Evolutionary conservation across 1,140 invertebrate species (phyloP).

Genomic region (Drosophila kikkawai): DNA sequence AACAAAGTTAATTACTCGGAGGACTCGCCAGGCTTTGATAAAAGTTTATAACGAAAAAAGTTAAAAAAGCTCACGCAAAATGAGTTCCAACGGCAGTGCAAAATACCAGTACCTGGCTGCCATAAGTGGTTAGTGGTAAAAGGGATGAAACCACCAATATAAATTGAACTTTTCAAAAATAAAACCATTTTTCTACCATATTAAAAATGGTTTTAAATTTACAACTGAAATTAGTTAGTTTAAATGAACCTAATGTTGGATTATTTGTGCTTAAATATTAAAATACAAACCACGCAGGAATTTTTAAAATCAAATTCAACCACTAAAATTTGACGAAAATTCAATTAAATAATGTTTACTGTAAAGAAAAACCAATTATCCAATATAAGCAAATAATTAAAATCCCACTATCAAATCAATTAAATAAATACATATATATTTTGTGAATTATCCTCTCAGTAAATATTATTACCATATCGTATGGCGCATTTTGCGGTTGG

Average conservation of each 20-base stretch:
- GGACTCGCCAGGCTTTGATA: constrained; percentile 12
- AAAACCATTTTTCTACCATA: too few relatives aligned
- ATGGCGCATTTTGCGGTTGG: constrained; percentile 84
- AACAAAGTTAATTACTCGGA: neutral
- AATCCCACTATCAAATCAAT: too few relatives aligned
- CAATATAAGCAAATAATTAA: too few relatives aligned
- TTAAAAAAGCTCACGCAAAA: constrained; percentile 2
- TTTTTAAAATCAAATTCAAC: neutral
- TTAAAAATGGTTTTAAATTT: too few relatives aligned
- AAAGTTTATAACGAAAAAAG: neutral
- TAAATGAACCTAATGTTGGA: too few relatives aligned
- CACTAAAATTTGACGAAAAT: neutral
- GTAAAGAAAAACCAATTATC: neutral
- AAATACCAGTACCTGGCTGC: constrained; percentile 67
- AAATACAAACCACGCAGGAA: neutral
- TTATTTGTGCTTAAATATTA: neutral
- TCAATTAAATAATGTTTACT: neutral
- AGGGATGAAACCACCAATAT: neutral
- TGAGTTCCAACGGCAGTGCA: constrained; percentile 46
- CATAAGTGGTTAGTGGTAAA: constrained; percentile 57
- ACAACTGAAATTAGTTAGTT: too few relatives aligned
- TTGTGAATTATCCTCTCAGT: constrained; percentile 30
- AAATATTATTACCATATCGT: constrained; percentile 66
- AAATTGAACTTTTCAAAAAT: too few relatives aligned
- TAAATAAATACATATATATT: neutral